Base-by-base conservation (phyloP, 2,113 vertebrate genomes). In the Lagenorhynchus albirostris region DNA sequence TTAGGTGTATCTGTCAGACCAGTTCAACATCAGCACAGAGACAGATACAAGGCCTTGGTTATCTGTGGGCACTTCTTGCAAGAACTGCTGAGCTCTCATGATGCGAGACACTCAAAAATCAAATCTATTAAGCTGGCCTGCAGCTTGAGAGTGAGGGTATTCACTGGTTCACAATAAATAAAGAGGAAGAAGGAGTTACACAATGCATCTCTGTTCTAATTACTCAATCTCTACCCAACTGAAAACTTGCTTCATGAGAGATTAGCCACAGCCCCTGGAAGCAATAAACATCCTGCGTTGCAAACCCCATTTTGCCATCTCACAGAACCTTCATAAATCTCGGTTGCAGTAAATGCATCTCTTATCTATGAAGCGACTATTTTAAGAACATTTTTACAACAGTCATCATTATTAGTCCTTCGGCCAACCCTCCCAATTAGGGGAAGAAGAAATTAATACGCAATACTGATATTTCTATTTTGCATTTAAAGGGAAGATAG, bases 121-220 rank as follows among this genome's bases (percentile, higher is more conserved):
- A 55, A 94, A 77, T 83, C 29, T 47, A 58, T 36, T 47, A 83
- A 89, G 58, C 33, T 67, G 36, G 33, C 50, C 31, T 62, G 36
- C 33, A 62, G 58, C 58, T 89, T 83, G 60, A 93, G 53, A 50
- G 58, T 44, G 55, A 44, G 36, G 23, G 10, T 47, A n/a, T 31
- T 60, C 79, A 67, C 81, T 81, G 44, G 53, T 68, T 36, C 44
- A 47, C 63, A 68, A n/a, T 26, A 70, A 88, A 67, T 55, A 92
- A 86, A 95, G 76, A 94, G 95, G 97, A 98, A 97, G 89, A 36
- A 81, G 29, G 60, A 92, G 62, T 97, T 97, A 70, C 97, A 96
- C 95, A 97, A 81, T 8, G 29, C 1, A 38, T 25, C 77, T 91
- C 55, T 94, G 58, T 73, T 73, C 38, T 62, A 55, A 68, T 97